These are phyloP conservation scores for Gari tellinella DNA, from an alignment of 2,888 invertebrate species.

Conservation along the genomic window DNA sequence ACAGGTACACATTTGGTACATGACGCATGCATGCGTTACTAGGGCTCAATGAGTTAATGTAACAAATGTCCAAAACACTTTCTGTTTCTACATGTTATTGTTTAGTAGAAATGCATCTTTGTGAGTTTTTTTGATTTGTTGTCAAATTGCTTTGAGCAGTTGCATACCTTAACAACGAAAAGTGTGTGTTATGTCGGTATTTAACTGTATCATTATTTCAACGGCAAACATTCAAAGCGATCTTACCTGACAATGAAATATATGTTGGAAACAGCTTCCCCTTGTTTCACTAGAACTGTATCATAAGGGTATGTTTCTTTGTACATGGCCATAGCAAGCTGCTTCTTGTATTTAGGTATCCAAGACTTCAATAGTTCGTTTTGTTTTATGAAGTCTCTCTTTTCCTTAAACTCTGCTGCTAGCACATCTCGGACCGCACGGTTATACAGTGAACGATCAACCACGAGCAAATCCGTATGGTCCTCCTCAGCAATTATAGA, in stretches of 20 bases:
- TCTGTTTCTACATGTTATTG: no score
- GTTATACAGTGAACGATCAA: slow-evolving; percentile 81
- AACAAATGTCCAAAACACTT: no score
- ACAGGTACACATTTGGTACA: no score
- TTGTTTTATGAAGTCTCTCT: slow-evolving; percentile 78
- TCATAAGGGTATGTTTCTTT: slow-evolving; percentile 80
- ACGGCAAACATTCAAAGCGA: no score
- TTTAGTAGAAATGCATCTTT: no score
- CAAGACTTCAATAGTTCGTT: slow-evolving; percentile 80
- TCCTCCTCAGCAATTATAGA: slow-evolving; percentile 81
- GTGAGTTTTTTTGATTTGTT: no score
- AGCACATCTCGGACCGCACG: slow-evolving; percentile 81
- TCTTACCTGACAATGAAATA: slow-evolving; percentile 83
- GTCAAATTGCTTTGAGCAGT: no score
- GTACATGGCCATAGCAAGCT: slow-evolving; percentile 83
- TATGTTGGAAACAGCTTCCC: slow-evolving; percentile 77
- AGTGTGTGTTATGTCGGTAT: no score
- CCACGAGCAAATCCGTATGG: slow-evolving; percentile 80
- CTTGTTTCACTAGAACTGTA: slow-evolving; percentile 78
- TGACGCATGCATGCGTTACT: no score
- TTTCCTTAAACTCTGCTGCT: slow-evolving; percentile 82
- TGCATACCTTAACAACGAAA: no score
- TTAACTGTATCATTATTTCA: no score
- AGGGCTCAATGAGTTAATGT: no score
- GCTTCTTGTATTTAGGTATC: slow-evolving; percentile 82